Conservation (phyloP, 2,797 vertebrate species). For the Sebastes baramenuke region DNA sequence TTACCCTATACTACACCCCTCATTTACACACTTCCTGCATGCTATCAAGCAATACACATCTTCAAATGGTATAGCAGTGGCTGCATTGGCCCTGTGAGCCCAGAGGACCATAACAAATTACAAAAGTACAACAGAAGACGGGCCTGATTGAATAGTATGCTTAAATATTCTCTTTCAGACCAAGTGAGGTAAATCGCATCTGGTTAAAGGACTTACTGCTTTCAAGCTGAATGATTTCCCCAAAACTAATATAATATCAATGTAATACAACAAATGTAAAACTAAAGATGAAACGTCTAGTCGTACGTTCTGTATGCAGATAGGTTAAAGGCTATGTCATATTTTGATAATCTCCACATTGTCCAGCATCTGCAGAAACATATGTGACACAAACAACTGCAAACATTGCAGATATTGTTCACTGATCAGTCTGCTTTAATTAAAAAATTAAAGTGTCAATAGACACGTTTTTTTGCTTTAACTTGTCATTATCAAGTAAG, state of each 20-base stretch:
- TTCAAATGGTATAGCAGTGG: neutral
- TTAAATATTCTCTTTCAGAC: slow-evolving; percentile 9
- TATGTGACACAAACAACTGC: slow-evolving; percentile 7
- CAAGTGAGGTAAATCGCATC: neutral
- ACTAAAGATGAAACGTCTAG: neutral
- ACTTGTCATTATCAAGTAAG: neutral
- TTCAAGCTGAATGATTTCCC: neutral
- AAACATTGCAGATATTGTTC: slow-evolving; percentile 10
- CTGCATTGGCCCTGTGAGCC: slow-evolving; percentile 30
- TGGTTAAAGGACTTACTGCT: neutral
- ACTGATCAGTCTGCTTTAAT: neutral
- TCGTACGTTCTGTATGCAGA: slow-evolving; percentile 14
- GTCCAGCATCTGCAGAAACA: slow-evolving; percentile 18
- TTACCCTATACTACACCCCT: neutral
- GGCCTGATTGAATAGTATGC: neutral
- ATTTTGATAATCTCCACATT: slow-evolving; percentile 32
- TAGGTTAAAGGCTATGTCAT: neutral
- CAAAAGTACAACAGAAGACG: neutral
- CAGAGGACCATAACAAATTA: slow-evolving; percentile 1
- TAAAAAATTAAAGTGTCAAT: neutral
- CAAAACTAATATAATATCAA: neutral
- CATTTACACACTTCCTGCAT: neutral
- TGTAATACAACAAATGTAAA: neutral
- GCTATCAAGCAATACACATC: slow-evolving; percentile 1
- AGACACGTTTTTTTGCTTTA: neutral